Conservation (phyloP, 1,140 invertebrate genomes). For the Sycophila sp. region DNA sequence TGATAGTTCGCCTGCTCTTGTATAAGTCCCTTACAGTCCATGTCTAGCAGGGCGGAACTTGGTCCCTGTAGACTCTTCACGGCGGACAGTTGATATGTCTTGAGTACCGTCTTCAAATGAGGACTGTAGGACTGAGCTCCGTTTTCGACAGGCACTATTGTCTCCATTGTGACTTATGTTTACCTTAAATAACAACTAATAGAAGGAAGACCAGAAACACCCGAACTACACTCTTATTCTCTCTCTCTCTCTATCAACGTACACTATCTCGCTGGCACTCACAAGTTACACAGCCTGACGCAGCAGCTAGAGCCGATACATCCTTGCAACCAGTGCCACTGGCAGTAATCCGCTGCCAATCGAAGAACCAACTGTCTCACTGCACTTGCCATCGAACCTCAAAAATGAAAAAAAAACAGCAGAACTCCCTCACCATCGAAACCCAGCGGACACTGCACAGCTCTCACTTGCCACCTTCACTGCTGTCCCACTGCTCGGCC, state of each 20-base stretch:
- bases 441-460: neutral
- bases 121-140: constrained; percentile 70
- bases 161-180: constrained; percentile 71
- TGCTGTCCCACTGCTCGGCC: neutral
- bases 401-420: too few species aligned
- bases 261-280: neutral
- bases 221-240: too few species aligned
- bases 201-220: constrained; percentile 24
- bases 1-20: constrained; percentile 60
- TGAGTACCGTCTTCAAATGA: constrained; percentile 91
- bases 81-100: constrained; percentile 91
- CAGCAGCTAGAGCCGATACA: neutral
- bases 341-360: neutral
- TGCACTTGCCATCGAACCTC: neutral
- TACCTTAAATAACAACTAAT: neutral
- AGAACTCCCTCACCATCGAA: neutral
- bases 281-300: neutral
- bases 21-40: constrained; percentile 62
- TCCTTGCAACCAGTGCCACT: neutral
- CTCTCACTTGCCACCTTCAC: neutral
- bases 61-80: constrained; percentile 92
- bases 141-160: constrained; percentile 70
- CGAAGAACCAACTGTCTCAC: neutral
- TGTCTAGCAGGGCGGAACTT: constrained; percentile 70
- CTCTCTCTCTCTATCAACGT: too few species aligned